Percentiles rank a stretch among this genome's conserved stretches.
These are phyloP conservation scores for Griposia aprilina DNA, from an alignment of 2,888 invertebrate genomes.

Conservation along the genomic window DNA sequence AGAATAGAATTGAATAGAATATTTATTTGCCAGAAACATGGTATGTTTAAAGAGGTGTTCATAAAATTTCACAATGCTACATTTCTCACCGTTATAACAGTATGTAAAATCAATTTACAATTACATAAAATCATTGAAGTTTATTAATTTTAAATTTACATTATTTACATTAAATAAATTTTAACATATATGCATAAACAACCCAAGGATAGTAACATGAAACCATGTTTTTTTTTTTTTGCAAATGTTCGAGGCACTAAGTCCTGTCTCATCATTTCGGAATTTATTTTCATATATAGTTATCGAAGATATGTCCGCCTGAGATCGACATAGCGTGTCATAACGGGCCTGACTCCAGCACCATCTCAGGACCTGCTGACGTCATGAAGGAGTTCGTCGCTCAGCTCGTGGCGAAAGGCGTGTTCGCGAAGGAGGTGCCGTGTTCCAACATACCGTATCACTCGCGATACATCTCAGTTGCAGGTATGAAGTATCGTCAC, in stretches of 20 bases:
- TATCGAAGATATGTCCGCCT: slow-evolving; percentile 85
- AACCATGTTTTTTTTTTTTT: not conserved
- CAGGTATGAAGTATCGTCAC: not conserved
- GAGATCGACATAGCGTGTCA: slow-evolving; percentile 90
- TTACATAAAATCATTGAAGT: not conserved
- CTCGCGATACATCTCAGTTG: slow-evolving; percentile 81
- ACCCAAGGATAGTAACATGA: not conserved
- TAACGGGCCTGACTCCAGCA: slow-evolving; percentile 91
- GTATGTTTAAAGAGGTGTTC: too few relatives aligned
- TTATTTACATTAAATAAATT: too few relatives aligned
- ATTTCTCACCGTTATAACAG: too few relatives aligned
- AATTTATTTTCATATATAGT: slow-evolving; percentile 62
- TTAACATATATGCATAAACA: not conserved
- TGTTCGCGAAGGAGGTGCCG: slow-evolving; percentile 84
- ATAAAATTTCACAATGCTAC: too few relatives aligned
- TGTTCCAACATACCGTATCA: slow-evolving; percentile 97
- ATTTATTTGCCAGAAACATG: too few relatives aligned
- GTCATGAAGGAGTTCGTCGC: slow-evolving; percentile 91
- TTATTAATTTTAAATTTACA: too few relatives aligned
- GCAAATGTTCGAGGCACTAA: too few relatives aligned
- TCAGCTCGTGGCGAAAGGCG: slow-evolving; percentile 77
- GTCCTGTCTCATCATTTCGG: not conserved
- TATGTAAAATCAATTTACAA: too few relatives aligned
- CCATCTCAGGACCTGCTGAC: slow-evolving; percentile 94
- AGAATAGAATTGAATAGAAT: too few relatives aligned